phyloP scores from a whole-genome alignment of 2,113 vertebrate species.

The Chroicocephalus ridibundus region DNA sequence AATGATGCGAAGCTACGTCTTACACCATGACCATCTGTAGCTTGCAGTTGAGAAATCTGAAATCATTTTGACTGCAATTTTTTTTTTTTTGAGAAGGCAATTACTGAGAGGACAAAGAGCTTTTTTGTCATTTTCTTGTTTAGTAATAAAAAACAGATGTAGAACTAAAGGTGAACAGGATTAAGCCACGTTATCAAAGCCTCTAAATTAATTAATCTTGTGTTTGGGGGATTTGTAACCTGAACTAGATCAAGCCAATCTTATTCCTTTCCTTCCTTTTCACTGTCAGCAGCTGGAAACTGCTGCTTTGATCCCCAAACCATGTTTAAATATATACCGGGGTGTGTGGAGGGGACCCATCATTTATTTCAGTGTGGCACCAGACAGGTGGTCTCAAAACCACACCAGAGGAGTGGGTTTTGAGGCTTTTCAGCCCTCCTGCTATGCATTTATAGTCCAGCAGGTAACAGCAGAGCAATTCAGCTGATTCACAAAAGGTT shows the following conservation, averaged over 20 bases:
- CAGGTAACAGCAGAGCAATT: background rate
- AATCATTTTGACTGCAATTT: background rate
- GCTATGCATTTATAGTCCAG: background rate
- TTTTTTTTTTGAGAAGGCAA: background rate
- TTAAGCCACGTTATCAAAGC: background rate
- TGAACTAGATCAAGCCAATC: background rate
- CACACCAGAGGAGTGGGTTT: background rate
- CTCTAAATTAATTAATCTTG: background rate
- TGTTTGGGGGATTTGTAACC: background rate
- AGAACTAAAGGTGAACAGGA: background rate
- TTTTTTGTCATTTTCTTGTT: background rate
- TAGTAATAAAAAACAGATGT: background rate
- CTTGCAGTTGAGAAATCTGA: background rate
- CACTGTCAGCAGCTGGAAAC: background rate
- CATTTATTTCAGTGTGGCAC: background rate
- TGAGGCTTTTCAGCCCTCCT: background rate
- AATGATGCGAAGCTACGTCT: background rate
- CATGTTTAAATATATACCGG: background rate
- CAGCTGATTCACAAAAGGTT: background rate
- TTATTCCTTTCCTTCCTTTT: background rate
- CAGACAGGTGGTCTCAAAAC: too few species aligned
- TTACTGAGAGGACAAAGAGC: background rate
- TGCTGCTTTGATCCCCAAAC: background rate
- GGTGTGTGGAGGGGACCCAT: background rate
- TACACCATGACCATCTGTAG: background rate